Evolutionary conservation across 2,113 vertebrate species (phyloP).

Genomic region (Boulengeromyrus knoepffleri): DNA sequence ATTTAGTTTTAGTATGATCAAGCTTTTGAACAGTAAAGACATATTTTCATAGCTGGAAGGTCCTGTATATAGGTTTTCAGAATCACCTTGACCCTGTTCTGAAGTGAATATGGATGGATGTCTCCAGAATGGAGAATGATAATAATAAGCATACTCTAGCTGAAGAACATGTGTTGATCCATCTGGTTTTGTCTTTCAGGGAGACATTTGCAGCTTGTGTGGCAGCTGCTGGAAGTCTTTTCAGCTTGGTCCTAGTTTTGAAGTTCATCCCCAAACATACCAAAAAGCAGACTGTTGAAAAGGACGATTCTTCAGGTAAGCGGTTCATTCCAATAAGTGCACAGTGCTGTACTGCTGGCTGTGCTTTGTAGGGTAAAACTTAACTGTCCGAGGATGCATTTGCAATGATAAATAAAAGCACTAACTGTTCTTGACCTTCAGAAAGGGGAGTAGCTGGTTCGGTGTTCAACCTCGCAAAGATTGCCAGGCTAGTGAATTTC

Average conservation of each 20-base stretch:
- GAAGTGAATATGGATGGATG: background rate
- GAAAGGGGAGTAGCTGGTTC: constrained; percentile 42
- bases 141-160: background rate
- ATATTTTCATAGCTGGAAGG: background rate
- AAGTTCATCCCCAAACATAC: constrained; percentile 70
- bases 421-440: constrained; percentile 22
- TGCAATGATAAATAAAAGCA: background rate
- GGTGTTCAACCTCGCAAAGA: constrained; percentile 75
- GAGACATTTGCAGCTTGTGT: constrained; percentile 54
- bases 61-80: background rate
- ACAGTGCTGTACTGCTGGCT: background rate
- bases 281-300: constrained; percentile 47
- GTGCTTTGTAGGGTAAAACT: background rate
- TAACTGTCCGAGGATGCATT: background rate
- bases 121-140: background rate
- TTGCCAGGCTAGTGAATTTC: constrained; percentile 70
- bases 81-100: background rate
- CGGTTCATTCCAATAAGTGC: background rate
- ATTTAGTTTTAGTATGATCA: background rate
- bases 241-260: constrained; percentile 64
- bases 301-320: constrained; percentile 46
- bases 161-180: background rate
- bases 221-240: constrained; percentile 59
- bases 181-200: constrained; percentile 50
- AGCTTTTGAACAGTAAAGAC: background rate